These are phyloP conservation scores for Saxidomus purpurata DNA, from an alignment of 1,140 invertebrate species.

Conservation along the genomic window DNA sequence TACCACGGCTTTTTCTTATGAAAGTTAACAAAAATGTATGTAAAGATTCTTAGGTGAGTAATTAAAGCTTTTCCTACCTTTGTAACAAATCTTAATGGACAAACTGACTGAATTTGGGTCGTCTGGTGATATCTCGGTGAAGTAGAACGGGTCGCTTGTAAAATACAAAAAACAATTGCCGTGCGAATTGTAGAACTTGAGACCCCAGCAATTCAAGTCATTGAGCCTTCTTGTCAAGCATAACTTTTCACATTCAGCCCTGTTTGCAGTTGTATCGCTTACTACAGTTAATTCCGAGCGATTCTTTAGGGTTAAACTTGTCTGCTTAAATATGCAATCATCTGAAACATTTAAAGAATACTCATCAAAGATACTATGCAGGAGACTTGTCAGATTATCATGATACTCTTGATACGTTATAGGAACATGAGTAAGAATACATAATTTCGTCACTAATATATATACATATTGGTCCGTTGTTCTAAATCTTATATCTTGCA, in stretches of 20 bases:
- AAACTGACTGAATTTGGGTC: neutral
- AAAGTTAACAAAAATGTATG: no score
- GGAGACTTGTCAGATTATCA: no score
- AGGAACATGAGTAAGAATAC: no score
- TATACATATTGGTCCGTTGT: no score
- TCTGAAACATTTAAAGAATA: constrained; percentile 8
- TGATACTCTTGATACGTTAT: no score
- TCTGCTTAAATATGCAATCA: neutral
- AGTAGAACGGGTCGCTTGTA: constrained; percentile 16
- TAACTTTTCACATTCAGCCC: neutral
- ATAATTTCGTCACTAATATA: no score
- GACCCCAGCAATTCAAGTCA: constrained; percentile 16
- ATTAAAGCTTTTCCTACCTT: neutral
- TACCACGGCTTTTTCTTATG: no score
- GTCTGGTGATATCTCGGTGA: neutral
- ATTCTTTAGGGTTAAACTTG: neutral
- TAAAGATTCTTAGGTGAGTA: no score
- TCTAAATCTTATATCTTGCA: no score
- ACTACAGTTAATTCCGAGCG: neutral
- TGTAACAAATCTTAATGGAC: neutral
- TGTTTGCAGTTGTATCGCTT: neutral
- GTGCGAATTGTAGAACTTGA: neutral
- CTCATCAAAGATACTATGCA: no score
- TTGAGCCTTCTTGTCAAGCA: neutral
- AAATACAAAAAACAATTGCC: constrained; percentile 29